phyloP scores from a whole-genome alignment of 1,140 invertebrate species.

The Micrasema longulum region DNA sequence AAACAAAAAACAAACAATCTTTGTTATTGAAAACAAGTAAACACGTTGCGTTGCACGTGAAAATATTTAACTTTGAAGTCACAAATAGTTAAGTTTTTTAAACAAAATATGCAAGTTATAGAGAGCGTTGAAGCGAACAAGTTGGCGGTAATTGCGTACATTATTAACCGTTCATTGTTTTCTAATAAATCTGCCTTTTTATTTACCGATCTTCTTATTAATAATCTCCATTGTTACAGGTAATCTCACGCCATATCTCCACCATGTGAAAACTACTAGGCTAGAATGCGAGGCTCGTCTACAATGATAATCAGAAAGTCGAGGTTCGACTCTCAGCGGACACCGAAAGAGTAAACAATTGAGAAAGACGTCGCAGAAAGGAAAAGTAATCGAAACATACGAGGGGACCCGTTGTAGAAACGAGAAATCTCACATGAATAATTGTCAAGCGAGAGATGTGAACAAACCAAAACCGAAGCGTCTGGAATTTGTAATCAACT shows the following conservation, averaged over 20 bases:
- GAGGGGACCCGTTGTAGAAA: neutral
- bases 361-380: neutral
- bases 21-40: too few species aligned
- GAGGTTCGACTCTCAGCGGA: neutral
- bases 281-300: neutral
- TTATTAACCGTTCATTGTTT: too few species aligned
- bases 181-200: too few species aligned
- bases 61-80: too few species aligned
- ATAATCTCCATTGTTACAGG: constrained; percentile 19
- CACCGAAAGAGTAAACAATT: constrained; percentile 1
- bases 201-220: too few species aligned
- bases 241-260: neutral
- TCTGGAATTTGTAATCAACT: neutral
- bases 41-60: too few species aligned
- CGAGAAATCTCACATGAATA: neutral
- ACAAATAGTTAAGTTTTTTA: too few species aligned
- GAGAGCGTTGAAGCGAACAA: too few species aligned
- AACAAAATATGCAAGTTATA: too few species aligned
- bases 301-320: constrained; percentile 32
- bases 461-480: neutral
- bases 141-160: too few species aligned
- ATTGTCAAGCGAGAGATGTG: too few species aligned
- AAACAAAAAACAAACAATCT: too few species aligned
- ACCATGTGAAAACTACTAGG: constrained; percentile 12
- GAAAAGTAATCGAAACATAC: constrained; percentile 3